Evolutionary conservation across 1,140 invertebrate species (phyloP).

Genomic region (Drosophila sp.): DNA sequence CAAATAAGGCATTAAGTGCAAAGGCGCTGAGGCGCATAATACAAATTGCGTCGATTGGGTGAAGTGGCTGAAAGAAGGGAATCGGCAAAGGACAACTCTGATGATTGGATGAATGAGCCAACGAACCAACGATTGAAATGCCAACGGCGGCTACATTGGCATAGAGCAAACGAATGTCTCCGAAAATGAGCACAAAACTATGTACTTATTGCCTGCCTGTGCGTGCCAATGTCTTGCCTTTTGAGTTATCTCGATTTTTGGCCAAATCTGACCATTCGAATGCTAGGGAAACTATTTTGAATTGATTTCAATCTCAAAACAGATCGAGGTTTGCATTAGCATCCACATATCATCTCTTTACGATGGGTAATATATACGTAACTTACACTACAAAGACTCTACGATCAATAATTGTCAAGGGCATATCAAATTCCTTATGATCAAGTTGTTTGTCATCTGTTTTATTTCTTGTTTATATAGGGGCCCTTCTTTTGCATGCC

Average conservation of each 20-base stretch:
- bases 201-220: constrained; percentile 12
- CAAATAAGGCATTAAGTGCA: constrained; percentile 80
- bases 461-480: constrained; percentile 32
- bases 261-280: no score
- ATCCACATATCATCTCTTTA: no score
- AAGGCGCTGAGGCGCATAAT: constrained; percentile 79
- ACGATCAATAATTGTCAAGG: not conserved
- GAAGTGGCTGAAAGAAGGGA: constrained; percentile 13
- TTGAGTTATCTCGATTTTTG: not conserved
- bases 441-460: constrained; percentile 11
- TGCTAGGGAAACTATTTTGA: no score
- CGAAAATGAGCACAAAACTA: constrained; percentile 28
- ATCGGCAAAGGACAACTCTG: constrained; percentile 17
- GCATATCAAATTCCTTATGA: constrained; percentile 24
- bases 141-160: constrained; percentile 24
- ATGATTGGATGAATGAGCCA: constrained; percentile 38
- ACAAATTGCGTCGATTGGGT: constrained; percentile 77
- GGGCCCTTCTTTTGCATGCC: constrained; percentile 25
- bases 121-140: constrained; percentile 15
- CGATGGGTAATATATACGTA: no score
- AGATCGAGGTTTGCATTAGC: no score
- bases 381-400: not conserved
- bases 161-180: constrained; percentile 16
- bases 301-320: no score
- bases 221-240: constrained; percentile 7